Conservation (phyloP, 2,888 invertebrate genomes). For the Rhimphoctona megacephalus region DNA sequence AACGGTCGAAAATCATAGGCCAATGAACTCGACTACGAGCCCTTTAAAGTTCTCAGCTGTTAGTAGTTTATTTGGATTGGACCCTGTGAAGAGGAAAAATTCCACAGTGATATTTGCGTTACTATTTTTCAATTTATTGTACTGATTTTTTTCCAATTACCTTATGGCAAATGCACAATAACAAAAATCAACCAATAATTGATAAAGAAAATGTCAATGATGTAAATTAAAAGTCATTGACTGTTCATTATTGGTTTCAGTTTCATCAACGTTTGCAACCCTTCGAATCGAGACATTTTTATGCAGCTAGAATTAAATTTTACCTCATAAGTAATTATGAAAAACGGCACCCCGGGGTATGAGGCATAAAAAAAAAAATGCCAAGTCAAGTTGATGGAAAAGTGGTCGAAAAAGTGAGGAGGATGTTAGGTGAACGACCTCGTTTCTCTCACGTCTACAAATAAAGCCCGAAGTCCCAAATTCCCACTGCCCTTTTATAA, state of each 20-base stretch:
- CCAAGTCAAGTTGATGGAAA: neutral
- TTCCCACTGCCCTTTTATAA: neutral
- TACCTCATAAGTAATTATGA: no score
- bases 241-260: no score
- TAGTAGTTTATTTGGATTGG: neutral
- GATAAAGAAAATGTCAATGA: neutral
- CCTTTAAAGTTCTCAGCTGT: slow-evolving; percentile 11
- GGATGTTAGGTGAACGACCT: neutral
- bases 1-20: slow-evolving; percentile 14
- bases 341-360: no score
- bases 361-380: neutral
- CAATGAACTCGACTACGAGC: slow-evolving; percentile 17
- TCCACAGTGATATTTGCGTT: neutral
- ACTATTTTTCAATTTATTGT: neutral
- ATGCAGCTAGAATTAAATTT: no score
- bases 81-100: neutral
- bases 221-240: neutral
- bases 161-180: no score
- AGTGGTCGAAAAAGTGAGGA: neutral
- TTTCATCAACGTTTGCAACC: no score
- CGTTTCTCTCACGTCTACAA: neutral
- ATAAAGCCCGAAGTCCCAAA: neutral
- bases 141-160: neutral
- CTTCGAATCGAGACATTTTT: no score
- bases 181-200: neutral